Conservation (phyloP, 1,140 invertebrate species). For the Antheraea mylitta region DNA sequence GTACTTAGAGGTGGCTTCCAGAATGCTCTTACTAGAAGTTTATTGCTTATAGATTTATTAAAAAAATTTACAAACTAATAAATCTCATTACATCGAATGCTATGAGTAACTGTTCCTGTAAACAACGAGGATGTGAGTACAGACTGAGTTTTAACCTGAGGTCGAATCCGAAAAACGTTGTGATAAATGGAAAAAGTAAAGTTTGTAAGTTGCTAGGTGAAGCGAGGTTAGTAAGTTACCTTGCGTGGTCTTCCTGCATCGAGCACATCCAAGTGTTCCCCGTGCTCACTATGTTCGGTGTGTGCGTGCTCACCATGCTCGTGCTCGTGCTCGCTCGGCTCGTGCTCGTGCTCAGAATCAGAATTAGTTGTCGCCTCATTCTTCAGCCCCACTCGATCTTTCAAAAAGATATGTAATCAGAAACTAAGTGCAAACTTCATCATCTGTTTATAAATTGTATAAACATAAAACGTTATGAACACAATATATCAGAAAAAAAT, state of each 20-base stretch:
- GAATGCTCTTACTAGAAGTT: too few relatives aligned
- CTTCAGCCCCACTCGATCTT: conserved; percentile 56
- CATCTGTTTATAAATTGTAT: neutral
- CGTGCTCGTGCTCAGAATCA: conserved; percentile 54
- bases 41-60: too few relatives aligned
- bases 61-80: too few relatives aligned
- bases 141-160: too few relatives aligned
- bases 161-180: too few relatives aligned
- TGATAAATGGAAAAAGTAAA: neutral
- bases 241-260: conserved; percentile 62
- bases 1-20: too few relatives aligned
- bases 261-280: conserved; percentile 47
- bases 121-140: too few relatives aligned
- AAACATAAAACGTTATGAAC: too few relatives aligned
- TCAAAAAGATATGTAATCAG: neutral
- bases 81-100: too few relatives aligned
- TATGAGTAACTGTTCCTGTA: too few relatives aligned
- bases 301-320: conserved; percentile 40
- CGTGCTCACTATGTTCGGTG: conserved; percentile 37
- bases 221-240: conserved; percentile 52
- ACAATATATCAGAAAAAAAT: too few relatives aligned
- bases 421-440: neutral
- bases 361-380: conserved; percentile 53
- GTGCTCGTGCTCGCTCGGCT: conserved; percentile 25
- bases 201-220: neutral